Base-by-base conservation (phyloP, 2,888 invertebrate genomes). In the Heliconius ismenius region DNA sequence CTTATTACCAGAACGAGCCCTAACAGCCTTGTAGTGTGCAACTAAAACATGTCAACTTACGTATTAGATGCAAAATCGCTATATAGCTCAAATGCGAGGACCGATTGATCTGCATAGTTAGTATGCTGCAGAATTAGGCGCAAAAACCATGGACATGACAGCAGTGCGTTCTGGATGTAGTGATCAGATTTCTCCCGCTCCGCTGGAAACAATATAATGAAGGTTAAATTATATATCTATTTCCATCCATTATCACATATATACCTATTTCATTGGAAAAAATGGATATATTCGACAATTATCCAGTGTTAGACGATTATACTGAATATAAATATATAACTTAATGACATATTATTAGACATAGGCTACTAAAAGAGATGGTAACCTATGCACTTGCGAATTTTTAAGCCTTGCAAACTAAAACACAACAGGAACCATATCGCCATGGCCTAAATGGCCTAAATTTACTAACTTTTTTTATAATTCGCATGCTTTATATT, bases 41-140 rank as follows among this genome's bases (percentile, higher is more conserved):
- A 60, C 21, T 4, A n/a, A 60, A 60, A 60, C 11, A 60, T 24
- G 10, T 36, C 26, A 58, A 63, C 73, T 73, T 73, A 73, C 73
- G 62, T 62, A 18, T 26, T 26, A 62, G 2, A 15, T 39, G 73
- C 62, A 63, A 63, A 28, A 13, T 63, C 39, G 21, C 39, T n/a
- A n/a, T 39, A 73, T 26, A 73, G 28, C 6, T 43, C 26, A 43
- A 26, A 26, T 21, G 10, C 21, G 10, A 36, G 63, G 18, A 73
- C 18, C 3, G 73, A 26, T 3, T 21, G 24, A 21, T 73, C 26
- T 6, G 3, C 24, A 28, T 43, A 21, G 1, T 28, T 63, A 4
- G 43, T 26, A 11, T 18, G 21, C 11, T 73, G 18, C 2, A 63
- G n/a, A 26, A 73, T 62, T 15, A 26, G 24, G 13, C 28, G 62